Conservation (phyloP, 2,888 invertebrate genomes). For the Drosophila birchii region DNA sequence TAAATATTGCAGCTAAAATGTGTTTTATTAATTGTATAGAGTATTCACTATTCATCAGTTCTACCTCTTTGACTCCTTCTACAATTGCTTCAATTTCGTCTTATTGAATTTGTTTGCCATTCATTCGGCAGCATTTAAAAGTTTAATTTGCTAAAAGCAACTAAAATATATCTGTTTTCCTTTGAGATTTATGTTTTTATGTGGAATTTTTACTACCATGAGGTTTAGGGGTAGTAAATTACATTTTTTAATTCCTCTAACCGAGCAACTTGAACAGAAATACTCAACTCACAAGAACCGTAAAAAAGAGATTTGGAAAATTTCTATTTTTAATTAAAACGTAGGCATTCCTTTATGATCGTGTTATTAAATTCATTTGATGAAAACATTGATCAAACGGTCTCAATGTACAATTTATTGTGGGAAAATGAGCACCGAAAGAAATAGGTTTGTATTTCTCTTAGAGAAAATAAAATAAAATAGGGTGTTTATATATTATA, state of each 20-base stretch:
- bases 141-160: conserved; percentile 25
- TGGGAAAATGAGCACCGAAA: neutral
- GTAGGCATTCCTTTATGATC: conserved; percentile 8
- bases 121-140: conserved; percentile 20
- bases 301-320: conserved; percentile 28
- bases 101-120: conserved; percentile 43
- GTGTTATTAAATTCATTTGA: conserved; percentile 35
- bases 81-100: conserved; percentile 22
- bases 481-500: too few relatives aligned
- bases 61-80: neutral
- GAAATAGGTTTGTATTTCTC: neutral
- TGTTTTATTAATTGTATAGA: neutral
- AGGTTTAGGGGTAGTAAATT: conserved; percentile 31
- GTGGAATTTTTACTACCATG: conserved; percentile 45
- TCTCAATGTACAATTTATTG: conserved; percentile 1
- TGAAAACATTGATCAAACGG: conserved; percentile 41
- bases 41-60: neutral
- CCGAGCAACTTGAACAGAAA: conserved; percentile 1
- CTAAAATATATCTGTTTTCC: conserved; percentile 28
- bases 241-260: conserved; percentile 21
- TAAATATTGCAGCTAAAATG: too few relatives aligned
- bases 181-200: conserved; percentile 45
- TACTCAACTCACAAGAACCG: conserved; percentile 13
- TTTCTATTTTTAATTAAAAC: conserved; percentile 27
- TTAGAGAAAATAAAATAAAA: too few relatives aligned